Evolutionary conservation across 2,888 invertebrate genomes (phyloP).

Genomic region (Trissolcus brochymenae): DNA sequence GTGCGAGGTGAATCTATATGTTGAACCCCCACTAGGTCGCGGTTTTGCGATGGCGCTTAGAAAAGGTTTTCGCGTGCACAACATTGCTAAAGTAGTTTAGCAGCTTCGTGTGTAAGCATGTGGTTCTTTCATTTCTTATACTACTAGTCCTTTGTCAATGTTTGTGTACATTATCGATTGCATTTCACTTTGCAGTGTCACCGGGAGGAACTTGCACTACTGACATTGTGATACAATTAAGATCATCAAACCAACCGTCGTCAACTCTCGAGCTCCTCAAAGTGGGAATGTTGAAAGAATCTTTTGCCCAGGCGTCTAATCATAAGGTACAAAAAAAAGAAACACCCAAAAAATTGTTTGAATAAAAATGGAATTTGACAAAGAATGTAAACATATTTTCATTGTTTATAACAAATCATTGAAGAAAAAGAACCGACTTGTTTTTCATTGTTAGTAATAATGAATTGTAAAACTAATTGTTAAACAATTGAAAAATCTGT

Average conservation of each 20-base stretch:
- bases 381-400: too few species aligned
- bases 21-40: conserved; percentile 39
- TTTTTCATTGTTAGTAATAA: too few species aligned
- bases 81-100: conserved; percentile 60
- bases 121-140: conserved; percentile 10
- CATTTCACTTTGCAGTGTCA: conserved; percentile 11
- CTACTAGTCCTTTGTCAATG: background rate
- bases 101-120: conserved; percentile 48
- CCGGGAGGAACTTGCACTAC: conserved; percentile 1
- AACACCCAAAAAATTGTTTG: background rate
- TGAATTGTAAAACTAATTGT: too few species aligned
- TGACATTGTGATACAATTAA: conserved; percentile 16
- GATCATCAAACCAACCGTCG: conserved; percentile 33
- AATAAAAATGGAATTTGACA: too few species aligned
- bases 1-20: conserved; percentile 32
- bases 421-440: too few species aligned
- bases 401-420: too few species aligned
- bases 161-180: background rate
- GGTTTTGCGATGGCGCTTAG: conserved; percentile 59
- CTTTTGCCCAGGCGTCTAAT: conserved; percentile 82
- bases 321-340: conserved; percentile 82
- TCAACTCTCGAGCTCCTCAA: conserved; percentile 9
- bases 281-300: conserved; percentile 78
- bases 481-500: too few species aligned
- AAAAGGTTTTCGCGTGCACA: conserved; percentile 50